Base-by-base conservation (phyloP, 2,113 vertebrate genomes). In the Anarhynchus alexandrinus region DNA sequence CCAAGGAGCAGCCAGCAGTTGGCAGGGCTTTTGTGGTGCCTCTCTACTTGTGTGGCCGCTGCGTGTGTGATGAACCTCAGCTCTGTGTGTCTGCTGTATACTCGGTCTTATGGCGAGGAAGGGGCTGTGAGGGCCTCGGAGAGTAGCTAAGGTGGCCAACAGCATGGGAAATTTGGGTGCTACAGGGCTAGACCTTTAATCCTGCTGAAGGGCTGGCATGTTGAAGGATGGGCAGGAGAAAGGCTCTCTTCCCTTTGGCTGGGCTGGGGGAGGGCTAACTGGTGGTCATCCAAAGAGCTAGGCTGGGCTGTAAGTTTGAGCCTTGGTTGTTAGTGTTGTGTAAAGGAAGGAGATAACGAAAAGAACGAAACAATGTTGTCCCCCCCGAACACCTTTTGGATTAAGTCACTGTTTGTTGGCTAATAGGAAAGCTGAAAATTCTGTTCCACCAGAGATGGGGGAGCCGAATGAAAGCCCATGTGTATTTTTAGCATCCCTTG, bases 401-500 rank as follows among this genome's bases (percentile, higher is more conserved):
- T 88, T 69, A 69, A 88, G 86, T 89, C 38, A 36, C 40, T 89
- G 51, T 85, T 82, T 82, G 52, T 40, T 82, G 66, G 77, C 57
- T 79, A 84, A 69, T 36, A 82, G 61, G 30, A 87, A 89, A 87
- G 69, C 30, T 93, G 81, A 40, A 89, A 82, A 65, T 85, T 74
- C 72, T 76, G 22, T 93, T 89, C 62, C 40, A 54, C 73, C 70
- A 82, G 77, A 4, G 10, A 79, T 0, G 5, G 51, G 51, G 71
- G 92, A 61, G 80, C 26, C 59, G 61, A 92, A 65, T 40, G 54
- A 94, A 87, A 92, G 81, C 32, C 73, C 73, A 25, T 42, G 73
- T 80, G 40, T 97, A 94, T 97, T 96, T 96, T 96, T 97, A 94
- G 94, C 83, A 93, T 72, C 70, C 34, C 65, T 91, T 85, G 45